Base-by-base conservation (phyloP, 2,888 invertebrate genomes). In the Stenodema calcarata region DNA sequence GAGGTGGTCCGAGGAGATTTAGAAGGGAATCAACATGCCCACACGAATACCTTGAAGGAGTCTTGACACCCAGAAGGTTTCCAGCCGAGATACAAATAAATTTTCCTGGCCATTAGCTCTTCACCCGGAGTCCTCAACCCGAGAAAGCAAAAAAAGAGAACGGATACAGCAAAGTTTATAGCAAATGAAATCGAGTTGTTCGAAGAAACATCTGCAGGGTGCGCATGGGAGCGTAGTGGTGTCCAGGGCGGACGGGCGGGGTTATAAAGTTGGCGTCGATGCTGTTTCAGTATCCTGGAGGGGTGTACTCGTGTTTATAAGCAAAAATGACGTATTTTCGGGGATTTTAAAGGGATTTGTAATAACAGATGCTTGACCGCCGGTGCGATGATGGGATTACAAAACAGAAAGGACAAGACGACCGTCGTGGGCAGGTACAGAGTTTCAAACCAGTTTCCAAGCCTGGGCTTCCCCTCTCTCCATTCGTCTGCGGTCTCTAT, bases 361-460 rank as follows among this genome's bases (percentile, higher is more conserved):
- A 27, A 16, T 12, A 78, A 78, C 78, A 78, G 78, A 78, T 78
- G 78, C 44, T 44, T 78, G 78, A 78, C 78, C 78, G 44, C 44
- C 47, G 44, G 18, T 42, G 14, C 78, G 44, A 44, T 27, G 78
- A 42, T 27, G 78, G 78, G 78, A 78, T 78, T 78, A 78, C 78
- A 78, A 78, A 78, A 78, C 78, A 44, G 78, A 78, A 14, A 44
- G 73, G 78, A 78, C 78, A 78, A 78, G 78, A 78, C 44, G 78
- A 78, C 78, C 78, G 76, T 76, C 78, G 78, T 78, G 78, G 78
- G 78, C 78, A 78, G 78, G 78, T 78, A 78, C 44, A n/a, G 78
- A 75, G 73, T 75, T 78, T 78, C 18, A 14, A 30, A 78, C 42
- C 78, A 44, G 44, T 44, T 78, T 78, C 47, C 73, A 6, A 6